Conservation (phyloP, 2,797 vertebrate genomes). For the Pitangus sulphuratus region DNA sequence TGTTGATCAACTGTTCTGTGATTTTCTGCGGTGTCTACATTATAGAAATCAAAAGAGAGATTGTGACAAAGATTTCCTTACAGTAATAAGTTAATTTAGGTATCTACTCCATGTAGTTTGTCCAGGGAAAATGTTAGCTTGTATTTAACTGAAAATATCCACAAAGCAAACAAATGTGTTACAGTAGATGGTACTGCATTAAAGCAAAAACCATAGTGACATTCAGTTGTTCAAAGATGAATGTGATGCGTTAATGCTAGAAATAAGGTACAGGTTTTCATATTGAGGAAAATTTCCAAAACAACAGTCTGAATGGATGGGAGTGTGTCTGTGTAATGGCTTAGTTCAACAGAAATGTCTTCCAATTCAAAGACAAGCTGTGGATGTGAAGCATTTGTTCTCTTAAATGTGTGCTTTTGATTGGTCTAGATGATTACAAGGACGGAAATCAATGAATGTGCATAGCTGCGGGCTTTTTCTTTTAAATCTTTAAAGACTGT, state of each 20-base stretch:
- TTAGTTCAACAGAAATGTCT: not conserved
- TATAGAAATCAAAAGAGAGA: not conserved
- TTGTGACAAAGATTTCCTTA: not conserved
- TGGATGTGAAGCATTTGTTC: not conserved
- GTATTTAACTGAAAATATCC: not conserved
- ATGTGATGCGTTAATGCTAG: not conserved
- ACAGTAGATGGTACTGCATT: not conserved
- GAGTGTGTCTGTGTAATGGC: not conserved
- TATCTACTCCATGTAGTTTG: not conserved
- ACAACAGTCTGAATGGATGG: rapidly evolving
- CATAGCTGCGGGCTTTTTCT: not conserved
- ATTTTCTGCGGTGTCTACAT: not conserved
- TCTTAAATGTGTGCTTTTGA: not conserved
- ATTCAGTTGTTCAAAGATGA: not conserved
- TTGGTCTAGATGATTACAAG: not conserved
- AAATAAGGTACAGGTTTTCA: not conserved
- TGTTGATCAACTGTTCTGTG: not conserved
- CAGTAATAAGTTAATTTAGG: not conserved
- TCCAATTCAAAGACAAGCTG: not conserved
- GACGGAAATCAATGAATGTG: not conserved
- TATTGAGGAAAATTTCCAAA: not conserved
- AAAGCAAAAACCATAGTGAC: not conserved
- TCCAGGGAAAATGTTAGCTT: not conserved
- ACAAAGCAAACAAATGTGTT: not conserved
- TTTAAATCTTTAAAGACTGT: not conserved